Evolutionary conservation across 2,888 invertebrate genomes (phyloP), one percentile per base, ranked within the genome.

Genomic region (Mesopsocus fuscifrons): DNA sequence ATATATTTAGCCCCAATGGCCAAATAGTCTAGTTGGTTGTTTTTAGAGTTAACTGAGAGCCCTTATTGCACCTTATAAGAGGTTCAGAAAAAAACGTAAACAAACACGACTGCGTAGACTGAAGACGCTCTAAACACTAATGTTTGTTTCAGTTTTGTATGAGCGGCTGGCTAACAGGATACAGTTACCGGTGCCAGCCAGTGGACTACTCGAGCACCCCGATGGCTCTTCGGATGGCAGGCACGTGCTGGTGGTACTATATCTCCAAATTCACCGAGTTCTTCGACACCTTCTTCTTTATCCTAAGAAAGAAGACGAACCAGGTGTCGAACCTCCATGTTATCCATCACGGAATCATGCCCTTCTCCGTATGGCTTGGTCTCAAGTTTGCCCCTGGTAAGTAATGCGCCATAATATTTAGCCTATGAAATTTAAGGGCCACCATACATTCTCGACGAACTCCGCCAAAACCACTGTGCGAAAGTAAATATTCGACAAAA

Each of bases 201-300:
- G 69, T 71, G 6, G 70, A 71, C 53, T 69, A 68, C 52, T 66
- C 68, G 5, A 57, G 57, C 41, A 59, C 59, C 42, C 64, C 65
- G 2, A 59, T 63, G 52, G 69, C 69, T 16, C 47, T 68, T 38
- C 57, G 67, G 55, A 91, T 94, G 87, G 87, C 83, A 43, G 72
- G 73, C 54, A 83, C 84, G 33, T 89, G 89, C 63, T 94, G 91
- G 89, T 88, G 87, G 88, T 94, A 92, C 64, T 92, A 87, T 68
- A 78, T 94, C 64, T 87, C 91, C 57, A 95, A 94, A 66, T 92
- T 92, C 65, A 87, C 91, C 54, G 94, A 95, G 65, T 88, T 94
- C 63, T 77, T 89, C 59, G 94, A 95, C 68, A 94, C 94, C 55
- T 60, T 74, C 55, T 94, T 92, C 74, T 94, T 94, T 68, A 82